Base-by-base conservation (phyloP, 2,113 vertebrate species). In the Canis aureus region DNA sequence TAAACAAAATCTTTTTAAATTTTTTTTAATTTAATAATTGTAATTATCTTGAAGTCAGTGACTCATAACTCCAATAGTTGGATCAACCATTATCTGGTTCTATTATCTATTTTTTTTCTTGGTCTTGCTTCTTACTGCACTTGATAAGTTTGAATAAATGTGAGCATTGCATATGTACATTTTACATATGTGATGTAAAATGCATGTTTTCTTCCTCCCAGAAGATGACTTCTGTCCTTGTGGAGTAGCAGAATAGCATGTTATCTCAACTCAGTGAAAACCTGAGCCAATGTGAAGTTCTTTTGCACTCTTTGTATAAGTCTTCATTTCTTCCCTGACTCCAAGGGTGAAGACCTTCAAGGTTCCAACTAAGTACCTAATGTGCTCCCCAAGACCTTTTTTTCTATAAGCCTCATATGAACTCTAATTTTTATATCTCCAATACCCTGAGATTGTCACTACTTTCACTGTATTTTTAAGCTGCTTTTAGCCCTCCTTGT, bases 21-120 rank as follows among this genome's bases (percentile, higher is more conserved):
- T 73, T 94, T 92, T 35, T 95, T 67, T 1, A 89, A 27, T 57
- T 92, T 94, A 79, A 92, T 95, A 67, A 86, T 92, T n/a, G 91
- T 35, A 89, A 20, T 43, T 17, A 73, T 93, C 85, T 96, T 27
- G 73, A 94, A 60, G 19, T 73, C 35, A 92, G 35, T 80, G 35
- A 7, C 13, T 90, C 19, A 55, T 27, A 85, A 76, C 8, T 55
- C 3, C 13, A 87, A 8, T 69, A 69, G 57, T 89, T 94, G 27
- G 2, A 4, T 92, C 60, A 84, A 53, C 29, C 13, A 2, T 84
- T 59, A 67, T 38, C 35, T 85, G 6, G 60, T 78, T 86, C 49
- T 93, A 8, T 78, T 57, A 49, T n/a, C 9, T 87, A 4, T 69
- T 17, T 83, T 76, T 64, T 83, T 67, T 27, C 6, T 78, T 55